Conservation (phyloP, 2,797 vertebrate genomes). For the Halcyon badia region DNA sequence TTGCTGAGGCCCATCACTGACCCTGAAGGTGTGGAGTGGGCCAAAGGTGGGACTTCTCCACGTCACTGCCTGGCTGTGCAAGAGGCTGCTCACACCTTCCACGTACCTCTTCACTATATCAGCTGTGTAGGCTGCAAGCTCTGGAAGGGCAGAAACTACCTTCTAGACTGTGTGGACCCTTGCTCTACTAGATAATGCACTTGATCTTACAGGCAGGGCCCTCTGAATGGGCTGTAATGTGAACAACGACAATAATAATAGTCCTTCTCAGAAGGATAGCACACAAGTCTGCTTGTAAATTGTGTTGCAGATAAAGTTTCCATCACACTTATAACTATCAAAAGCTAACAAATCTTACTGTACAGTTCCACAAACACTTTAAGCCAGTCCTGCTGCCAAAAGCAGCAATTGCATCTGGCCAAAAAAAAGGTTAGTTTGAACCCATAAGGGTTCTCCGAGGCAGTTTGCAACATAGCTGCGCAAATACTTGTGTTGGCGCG, state of each 20-base stretch:
- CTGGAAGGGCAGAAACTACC: neutral
- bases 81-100: neutral
- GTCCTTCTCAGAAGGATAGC: neutral
- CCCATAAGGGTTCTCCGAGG: neutral
- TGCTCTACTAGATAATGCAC: neutral
- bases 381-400: slow-evolving; percentile 49
- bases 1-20: neutral
- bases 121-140: neutral
- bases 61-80: neutral
- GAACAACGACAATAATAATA: neutral
- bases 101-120: neutral
- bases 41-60: neutral
- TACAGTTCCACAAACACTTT: slow-evolving; percentile 51
- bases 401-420: slow-evolving; percentile 50
- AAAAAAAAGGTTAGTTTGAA: slow-evolving; percentile 58
- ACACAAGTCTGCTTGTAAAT: slow-evolving; percentile 1
- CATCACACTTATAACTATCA: slow-evolving; percentile 43
- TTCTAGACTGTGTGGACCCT: neutral
- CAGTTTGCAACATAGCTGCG: slow-evolving; percentile 33
- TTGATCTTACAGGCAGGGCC: neutral
- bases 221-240: neutral
- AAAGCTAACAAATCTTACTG: slow-evolving; percentile 57
- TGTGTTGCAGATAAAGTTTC: slow-evolving; percentile 29
- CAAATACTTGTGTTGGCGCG: slow-evolving; percentile 63
- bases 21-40: accelerated